Evolutionary conservation across 2,797 vertebrate species (phyloP).

Genomic region (Moxostoma hubbsi): DNA sequence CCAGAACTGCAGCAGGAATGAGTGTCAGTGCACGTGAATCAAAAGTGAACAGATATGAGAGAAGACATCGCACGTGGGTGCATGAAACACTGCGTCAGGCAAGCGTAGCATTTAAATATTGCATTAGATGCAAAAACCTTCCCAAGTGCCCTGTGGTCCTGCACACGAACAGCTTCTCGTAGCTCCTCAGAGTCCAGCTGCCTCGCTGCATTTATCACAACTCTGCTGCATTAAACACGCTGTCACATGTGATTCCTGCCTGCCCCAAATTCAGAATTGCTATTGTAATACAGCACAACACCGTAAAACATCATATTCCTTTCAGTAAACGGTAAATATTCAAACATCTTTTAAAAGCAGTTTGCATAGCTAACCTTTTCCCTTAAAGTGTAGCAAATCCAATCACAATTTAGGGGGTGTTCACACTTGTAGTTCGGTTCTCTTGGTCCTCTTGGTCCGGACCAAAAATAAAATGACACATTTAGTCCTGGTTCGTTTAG

Average conservation of each 20-base stretch:
- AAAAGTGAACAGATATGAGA: neutral
- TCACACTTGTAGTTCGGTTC: too few species aligned
- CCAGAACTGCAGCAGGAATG: neutral
- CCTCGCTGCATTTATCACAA: neutral
- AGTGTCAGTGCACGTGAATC: neutral
- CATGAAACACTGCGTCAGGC: neutral
- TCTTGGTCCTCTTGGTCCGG: too few species aligned
- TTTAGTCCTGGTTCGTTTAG: too few species aligned
- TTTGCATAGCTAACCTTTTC: too few species aligned
- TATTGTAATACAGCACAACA: neutral
- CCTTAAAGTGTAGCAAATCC: too few species aligned
- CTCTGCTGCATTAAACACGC: neutral
- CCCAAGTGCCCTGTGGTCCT: neutral
- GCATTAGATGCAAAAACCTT: constrained; percentile 3
- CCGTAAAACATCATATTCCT: too few species aligned
- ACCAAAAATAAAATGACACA: too few species aligned
- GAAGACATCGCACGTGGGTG: neutral
- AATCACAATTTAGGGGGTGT: too few species aligned
- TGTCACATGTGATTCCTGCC: neutral
- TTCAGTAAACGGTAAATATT: neutral
- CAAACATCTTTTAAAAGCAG: too few species aligned
- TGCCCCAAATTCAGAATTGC: neutral
- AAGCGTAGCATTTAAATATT: constrained; percentile 13
- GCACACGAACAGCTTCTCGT: neutral
- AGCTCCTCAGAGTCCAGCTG: neutral